Evolutionary conservation across 2,113 vertebrate genomes (phyloP).

Genomic region (Sander lucioperca): DNA sequence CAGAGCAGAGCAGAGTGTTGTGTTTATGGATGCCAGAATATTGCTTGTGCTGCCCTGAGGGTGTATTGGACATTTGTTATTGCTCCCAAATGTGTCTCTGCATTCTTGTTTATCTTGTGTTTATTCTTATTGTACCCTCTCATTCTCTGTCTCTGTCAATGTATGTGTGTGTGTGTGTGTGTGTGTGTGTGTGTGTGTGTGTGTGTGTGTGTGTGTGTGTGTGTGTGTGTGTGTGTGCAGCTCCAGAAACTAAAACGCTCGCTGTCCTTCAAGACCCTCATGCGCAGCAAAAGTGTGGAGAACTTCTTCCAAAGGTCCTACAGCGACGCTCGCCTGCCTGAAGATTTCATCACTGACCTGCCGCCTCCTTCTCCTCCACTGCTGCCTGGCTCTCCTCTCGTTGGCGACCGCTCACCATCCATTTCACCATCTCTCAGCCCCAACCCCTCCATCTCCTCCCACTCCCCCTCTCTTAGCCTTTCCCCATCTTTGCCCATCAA

Average conservation of each 20-base stretch:
- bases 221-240: conserved; percentile 72
- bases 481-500: conserved; percentile 71
- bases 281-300: conserved; percentile 93
- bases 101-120: conserved; percentile 45
- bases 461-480: conserved; percentile 82
- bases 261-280: conserved; percentile 91
- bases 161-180: background rate
- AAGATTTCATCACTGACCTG: conserved; percentile 87
- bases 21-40: conserved; percentile 65
- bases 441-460: conserved; percentile 79
- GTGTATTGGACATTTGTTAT: conserved; percentile 59
- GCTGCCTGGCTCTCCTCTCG: conserved; percentile 76
- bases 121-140: conserved; percentile 50
- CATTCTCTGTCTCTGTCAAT: conserved; percentile 28
- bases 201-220: background rate
- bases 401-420: conserved; percentile 74
- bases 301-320: conserved; percentile 92
- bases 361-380: conserved; percentile 85
- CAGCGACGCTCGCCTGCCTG: conserved; percentile 87
- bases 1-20: conserved; percentile 20
- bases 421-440: conserved; percentile 79
- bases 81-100: conserved; percentile 37
- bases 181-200: conserved; percentile 34
- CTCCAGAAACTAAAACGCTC: conserved; percentile 91
- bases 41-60: conserved; percentile 61